Evolutionary conservation across 1,140 invertebrate species (phyloP).

Genomic region (Steinernema feltiae): DNA sequence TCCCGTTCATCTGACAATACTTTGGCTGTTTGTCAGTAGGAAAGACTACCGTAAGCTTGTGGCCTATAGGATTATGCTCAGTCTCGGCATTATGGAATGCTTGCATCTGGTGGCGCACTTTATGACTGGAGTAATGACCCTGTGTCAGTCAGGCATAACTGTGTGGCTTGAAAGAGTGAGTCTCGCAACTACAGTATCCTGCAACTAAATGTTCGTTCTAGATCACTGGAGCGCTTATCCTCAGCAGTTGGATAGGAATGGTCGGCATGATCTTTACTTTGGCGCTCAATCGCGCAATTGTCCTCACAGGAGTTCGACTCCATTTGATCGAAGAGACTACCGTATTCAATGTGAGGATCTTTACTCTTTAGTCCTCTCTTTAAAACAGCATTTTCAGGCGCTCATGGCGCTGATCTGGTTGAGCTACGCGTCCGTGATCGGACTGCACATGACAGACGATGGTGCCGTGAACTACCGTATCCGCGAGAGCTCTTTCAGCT

Average conservation of each 20-base stretch:
- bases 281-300: background rate
- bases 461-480: background rate
- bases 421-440: background rate
- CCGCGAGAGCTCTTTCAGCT: background rate
- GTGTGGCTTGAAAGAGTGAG: background rate
- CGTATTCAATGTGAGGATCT: background rate
- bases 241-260: background rate
- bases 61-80: background rate
- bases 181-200: background rate
- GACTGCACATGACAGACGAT: background rate
- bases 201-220: background rate
- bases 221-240: background rate
- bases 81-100: background rate
- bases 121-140: background rate
- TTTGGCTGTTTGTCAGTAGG: background rate
- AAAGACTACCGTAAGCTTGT: background rate
- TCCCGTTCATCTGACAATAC: too few species aligned
- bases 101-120: background rate
- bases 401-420: background rate
- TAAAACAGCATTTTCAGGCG: background rate
- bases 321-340: background rate
- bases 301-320: background rate
- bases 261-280: background rate
- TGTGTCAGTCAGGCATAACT: background rate
- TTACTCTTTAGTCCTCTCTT: background rate